Base-by-base conservation (phyloP, 2,888 invertebrate species). In the Pristionchus japonicus region DNA sequence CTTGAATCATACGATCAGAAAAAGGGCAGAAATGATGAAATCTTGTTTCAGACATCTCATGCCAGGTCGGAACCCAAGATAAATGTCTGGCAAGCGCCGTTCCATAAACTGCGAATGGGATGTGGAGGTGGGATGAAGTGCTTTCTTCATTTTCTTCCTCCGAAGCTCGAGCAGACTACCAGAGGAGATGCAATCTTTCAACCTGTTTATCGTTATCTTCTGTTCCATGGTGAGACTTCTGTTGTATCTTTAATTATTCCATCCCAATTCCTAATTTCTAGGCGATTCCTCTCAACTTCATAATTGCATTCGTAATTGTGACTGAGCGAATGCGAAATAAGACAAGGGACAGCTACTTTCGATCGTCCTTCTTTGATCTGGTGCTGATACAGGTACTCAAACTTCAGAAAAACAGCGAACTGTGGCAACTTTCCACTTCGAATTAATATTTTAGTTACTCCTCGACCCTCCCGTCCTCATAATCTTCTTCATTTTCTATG, bases 241-340 rank as follows among this genome's bases (percentile, higher is more conserved):
- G 6, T 49, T 49, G 31, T 27, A 67, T 67, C 4, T 34, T 37
- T 20, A 70, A 37, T 27, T n/a, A n/a, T n/a, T n/a, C n/a, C n/a
- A n/a, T n/a, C n/a, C n/a, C n/a, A n/a, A n/a, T n/a, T 34, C 15
- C 31, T 11, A 7, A 27, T 27, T 20, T 83, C 52, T 3, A 83
- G 82, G 82, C 82, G 20, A 83, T 83, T 34, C 82, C 82, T 52
- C 82, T 83, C 20, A 83, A 83, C 43, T 83, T 83, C 52, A 11
- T 52, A 7, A 34, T 83, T 23, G 82, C 82, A 0, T 83, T 83
- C 43, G 82, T 83, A 6, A 83, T 83, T 83, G 4, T 52, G 11
- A 31, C 11, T 23, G 82, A 83, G 34, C 31, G 82, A 83, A 52
- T 49, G 37, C 31, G 52, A 31, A 83, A 49, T 27, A 52, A 49